These are phyloP conservation scores for Anas acuta DNA, from an alignment of 2,797 vertebrate species.

Conservation along the genomic window DNA sequence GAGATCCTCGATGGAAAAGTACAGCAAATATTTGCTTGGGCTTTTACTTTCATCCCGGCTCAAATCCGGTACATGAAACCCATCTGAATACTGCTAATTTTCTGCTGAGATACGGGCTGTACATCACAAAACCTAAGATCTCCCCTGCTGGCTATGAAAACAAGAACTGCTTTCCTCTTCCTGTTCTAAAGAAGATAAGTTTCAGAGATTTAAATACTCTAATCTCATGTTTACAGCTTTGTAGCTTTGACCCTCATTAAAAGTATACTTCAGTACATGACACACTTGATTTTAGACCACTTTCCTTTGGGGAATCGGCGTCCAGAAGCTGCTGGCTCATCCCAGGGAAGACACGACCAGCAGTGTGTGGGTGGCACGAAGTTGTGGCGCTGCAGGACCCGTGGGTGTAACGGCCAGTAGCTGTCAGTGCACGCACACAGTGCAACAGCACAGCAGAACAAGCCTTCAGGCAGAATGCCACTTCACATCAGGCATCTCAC, in stretches of 20 bases:
- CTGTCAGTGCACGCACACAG: background rate
- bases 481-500: background rate
- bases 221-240: background rate
- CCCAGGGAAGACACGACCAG: background rate
- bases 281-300: background rate
- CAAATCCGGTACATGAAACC: conserved; percentile 18
- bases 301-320: background rate
- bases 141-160: conserved; percentile 20
- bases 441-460: background rate
- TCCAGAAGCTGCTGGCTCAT: background rate
- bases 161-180: conserved; percentile 11
- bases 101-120: background rate
- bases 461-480: background rate
- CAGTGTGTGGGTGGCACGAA: background rate
- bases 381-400: background rate
- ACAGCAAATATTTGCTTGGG: background rate
- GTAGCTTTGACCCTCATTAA: background rate
- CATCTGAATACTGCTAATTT: conserved; percentile 45
- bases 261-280: background rate
- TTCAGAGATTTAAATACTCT: background rate
- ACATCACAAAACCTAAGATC: background rate
- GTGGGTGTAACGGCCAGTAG: background rate
- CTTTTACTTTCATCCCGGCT: conserved; percentile 35
- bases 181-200: background rate
- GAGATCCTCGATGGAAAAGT: conserved; percentile 37